Base-by-base conservation (phyloP, 2,888 invertebrate genomes). In the Cryptocheilus praepositus region DNA sequence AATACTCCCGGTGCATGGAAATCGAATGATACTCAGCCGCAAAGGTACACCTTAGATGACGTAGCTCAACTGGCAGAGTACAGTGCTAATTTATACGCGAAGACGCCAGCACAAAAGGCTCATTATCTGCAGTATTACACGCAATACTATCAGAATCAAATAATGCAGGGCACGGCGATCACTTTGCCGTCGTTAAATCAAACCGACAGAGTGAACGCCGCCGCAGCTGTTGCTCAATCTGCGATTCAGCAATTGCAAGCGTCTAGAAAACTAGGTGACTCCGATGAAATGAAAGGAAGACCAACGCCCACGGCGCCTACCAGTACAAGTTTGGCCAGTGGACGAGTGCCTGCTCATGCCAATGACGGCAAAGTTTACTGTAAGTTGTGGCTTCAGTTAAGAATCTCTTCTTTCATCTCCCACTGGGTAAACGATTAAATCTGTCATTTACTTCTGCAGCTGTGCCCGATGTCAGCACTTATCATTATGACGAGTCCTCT, bases 401-500 rank as follows among this genome's bases (percentile, higher is more conserved):
- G 11, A 61, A 18, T n/a, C 45, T 64, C 45, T 3, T 4, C 45
- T 15, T 4, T 49, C 7, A 19, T 49, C 49, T 11, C 8, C 13
- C 4, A 58, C 58, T 28, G 0, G 46, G 49, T 53, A 18, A 49
- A 18, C 11, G 2, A 2, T 43, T 0, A 49, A 15, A 68, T 58
- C 61, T 57, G 61, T 0, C 44, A 15, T 70, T 58, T 61, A 54
- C 63, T 70, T 43, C 86, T 87, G 25, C 76, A 91, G 91, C 92
- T 49, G 90, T 94, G 15, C 99, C 99, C 3, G 98, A 99, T 91
- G 94, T 96, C 11, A 93, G 95, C 58, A 94, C 95, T 45, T 99
- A 98, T 87, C 94, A 96, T 84, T 98, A 96, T 85, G 99, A 99
- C 88, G 96, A 96, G 86, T 92, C 94, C 0, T 98, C 98, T 3